These are phyloP conservation scores for Cacajao melanocephalus DNA, from an alignment of 2,797 vertebrate species.

Conservation along the genomic window DNA sequence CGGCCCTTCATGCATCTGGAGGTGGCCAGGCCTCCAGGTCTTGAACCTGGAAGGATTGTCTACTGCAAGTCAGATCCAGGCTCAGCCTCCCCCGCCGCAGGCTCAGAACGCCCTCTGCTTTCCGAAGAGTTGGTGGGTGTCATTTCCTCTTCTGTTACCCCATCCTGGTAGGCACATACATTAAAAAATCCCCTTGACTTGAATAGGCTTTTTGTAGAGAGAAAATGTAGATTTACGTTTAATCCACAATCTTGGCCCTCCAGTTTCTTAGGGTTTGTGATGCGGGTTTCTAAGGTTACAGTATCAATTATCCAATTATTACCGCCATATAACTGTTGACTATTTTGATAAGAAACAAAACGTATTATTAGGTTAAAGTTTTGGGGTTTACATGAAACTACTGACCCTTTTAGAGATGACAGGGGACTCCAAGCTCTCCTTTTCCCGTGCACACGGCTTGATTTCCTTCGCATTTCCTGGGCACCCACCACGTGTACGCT, in stretches of 20 bases:
- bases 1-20: background rate
- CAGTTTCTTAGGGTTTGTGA: background rate
- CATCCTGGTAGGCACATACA: too few species aligned
- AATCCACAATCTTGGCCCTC: background rate
- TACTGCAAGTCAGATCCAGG: rapidly evolving
- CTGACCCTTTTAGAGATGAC: background rate
- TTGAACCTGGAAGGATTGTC: background rate
- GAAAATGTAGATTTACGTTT: background rate
- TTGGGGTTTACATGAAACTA: rapidly evolving
- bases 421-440: too few species aligned
- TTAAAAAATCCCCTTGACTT: background rate
- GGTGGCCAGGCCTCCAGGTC: background rate
- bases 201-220: too few species aligned
- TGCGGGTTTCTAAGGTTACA: background rate
- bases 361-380: background rate
- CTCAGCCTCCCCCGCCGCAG: background rate
- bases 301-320: too few species aligned
- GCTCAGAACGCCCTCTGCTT: background rate
- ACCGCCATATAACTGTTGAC: background rate
- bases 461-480: background rate
- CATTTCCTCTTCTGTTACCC: background rate
- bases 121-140: background rate
- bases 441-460: rapidly evolving
- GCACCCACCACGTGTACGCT: rapidly evolving
- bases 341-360: background rate